Conservation (phyloP, 2,888 invertebrate species). For the Drosophila pullipes region DNA sequence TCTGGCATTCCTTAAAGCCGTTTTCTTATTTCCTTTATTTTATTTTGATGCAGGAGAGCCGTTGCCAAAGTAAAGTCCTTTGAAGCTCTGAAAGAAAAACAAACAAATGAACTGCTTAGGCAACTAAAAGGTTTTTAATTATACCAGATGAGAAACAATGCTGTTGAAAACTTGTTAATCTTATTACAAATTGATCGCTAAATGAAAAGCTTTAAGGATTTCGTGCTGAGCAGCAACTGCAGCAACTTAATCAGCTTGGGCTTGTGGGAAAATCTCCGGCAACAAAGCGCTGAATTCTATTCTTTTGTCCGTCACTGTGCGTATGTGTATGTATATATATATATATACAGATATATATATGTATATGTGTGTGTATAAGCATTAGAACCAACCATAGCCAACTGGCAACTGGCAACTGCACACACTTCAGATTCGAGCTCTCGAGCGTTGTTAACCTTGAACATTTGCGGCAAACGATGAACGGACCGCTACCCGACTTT, state of each 20-base stretch:
- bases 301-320: neutral
- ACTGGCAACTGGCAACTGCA: constrained; percentile 39
- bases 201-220: neutral
- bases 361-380: fast-evolving
- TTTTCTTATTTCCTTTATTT: neutral
- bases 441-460: constrained; percentile 67
- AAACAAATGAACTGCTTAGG: neutral
- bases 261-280: neutral
- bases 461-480: constrained; percentile 37
- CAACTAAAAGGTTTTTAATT: neutral
- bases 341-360: neutral
- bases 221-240: neutral
- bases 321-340: neutral
- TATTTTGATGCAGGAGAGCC: neutral
- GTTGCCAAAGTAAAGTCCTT: neutral
- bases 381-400: constrained; percentile 11
- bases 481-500: constrained; percentile 37
- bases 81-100: too few relatives aligned
- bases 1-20: neutral
- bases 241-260: neutral
- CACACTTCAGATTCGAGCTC: constrained; percentile 39
- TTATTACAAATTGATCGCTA: neutral
- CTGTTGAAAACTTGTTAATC: neutral
- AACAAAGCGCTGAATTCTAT: neutral
- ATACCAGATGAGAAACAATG: neutral